Percentiles rank a stretch among this genome's conserved stretches.
Evolutionary conservation across 2,113 vertebrate species (phyloP).

Genomic region (Stegostoma tigrinum): DNA sequence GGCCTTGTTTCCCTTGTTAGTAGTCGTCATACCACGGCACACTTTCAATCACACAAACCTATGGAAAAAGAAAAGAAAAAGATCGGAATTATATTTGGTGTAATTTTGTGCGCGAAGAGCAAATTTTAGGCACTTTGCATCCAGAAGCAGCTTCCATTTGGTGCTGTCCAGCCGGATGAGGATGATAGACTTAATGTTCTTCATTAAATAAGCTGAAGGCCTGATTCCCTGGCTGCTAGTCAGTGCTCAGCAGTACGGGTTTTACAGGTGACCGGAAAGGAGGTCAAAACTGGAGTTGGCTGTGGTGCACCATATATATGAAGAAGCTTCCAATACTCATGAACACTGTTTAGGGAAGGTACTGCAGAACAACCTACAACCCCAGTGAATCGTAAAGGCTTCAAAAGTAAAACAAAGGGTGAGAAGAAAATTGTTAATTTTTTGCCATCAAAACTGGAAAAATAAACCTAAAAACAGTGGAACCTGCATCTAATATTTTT

Average conservation of each 20-base stretch:
- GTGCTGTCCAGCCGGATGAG: background rate
- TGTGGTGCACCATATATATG: background rate
- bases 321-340: background rate
- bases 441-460: background rate
- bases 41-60: constrained; percentile 68
- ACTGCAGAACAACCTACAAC: background rate
- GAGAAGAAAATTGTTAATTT: background rate
- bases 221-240: background rate
- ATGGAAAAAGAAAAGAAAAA: constrained; percentile 44
- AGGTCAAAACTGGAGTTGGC: background rate
- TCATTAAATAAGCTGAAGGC: too few species aligned
- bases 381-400: background rate
- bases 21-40: constrained; percentile 97
- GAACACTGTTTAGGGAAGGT: background rate
- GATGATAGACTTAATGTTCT: too few species aligned
- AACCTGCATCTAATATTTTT: background rate
- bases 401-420: background rate
- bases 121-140: background rate
- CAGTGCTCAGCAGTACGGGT: background rate
- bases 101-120: background rate
- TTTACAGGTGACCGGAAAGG: too few species aligned
- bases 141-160: background rate
- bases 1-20: constrained; percentile 96
- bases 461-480: background rate
- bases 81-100: background rate